phyloP scores from a whole-genome alignment of 2,797 vertebrate genomes.

The Clarias platycephalus region DNA sequence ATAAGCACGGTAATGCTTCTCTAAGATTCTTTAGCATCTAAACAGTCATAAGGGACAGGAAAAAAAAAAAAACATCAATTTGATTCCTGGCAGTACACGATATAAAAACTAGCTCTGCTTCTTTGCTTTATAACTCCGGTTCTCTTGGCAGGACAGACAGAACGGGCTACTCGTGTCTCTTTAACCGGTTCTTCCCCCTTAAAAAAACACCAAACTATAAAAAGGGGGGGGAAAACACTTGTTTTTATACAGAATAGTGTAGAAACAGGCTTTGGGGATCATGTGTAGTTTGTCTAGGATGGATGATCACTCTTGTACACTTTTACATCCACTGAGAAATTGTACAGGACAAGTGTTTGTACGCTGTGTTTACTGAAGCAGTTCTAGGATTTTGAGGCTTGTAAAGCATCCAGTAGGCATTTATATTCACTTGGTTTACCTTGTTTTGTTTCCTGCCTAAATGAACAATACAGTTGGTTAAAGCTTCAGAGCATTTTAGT shows the following conservation, averaged over 20 bases:
- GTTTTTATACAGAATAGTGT: background rate
- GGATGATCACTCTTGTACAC: no score
- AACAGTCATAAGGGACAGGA: background rate
- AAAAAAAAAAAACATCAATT: background rate
- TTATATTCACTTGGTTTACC: background rate
- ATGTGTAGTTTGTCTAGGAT: background rate
- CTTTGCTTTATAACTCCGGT: background rate
- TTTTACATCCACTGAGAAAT: background rate
- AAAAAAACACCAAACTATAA: no score
- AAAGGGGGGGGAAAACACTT: background rate
- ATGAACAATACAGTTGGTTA: background rate
- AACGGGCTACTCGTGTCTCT: background rate
- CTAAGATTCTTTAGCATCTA: background rate
- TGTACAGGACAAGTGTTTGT: background rate
- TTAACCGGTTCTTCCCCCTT: background rate
- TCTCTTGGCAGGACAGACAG: background rate
- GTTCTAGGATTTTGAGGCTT: background rate
- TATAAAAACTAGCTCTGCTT: background rate
- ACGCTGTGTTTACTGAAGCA: background rate
- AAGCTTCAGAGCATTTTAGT: background rate
- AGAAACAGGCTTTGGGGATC: background rate
- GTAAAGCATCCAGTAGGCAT: background rate
- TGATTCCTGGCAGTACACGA: no score
- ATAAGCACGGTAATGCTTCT: background rate
- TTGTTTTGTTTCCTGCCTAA: background rate